Evolutionary conservation across 2,113 vertebrate species (phyloP), one percentile per base, ranked within the genome.

Genomic region (Apteryx mantelli): DNA sequence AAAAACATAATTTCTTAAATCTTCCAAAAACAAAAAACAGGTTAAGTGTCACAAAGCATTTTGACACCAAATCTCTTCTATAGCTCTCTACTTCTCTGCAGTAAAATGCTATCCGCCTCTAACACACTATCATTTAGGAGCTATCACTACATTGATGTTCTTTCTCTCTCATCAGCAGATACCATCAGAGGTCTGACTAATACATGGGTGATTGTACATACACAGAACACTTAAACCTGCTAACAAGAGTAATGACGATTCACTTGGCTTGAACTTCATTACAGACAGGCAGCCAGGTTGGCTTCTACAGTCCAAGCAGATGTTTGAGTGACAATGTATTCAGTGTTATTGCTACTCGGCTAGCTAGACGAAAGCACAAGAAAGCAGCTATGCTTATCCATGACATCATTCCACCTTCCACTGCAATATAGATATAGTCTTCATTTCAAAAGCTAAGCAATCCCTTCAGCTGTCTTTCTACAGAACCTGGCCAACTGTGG

Each of bases 301-400:
- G 68, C 28, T 64, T 65, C n/a, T 15, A 56, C 14, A 79, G 46
- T 26, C 71, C 53, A 28, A 50, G 60, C 32, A 44, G 78, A 30
- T 4, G 26, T 5, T 17, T 1, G 1, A 38, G 55, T 20, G 32
- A 26, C 34, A n/a, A 32, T 0, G 9, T 0, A 1, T 13, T 58
- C 1, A 21, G 18, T 21, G 1, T 36, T 71, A 25, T 2, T 13
- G 38, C 36, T 56, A 42, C 10, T 12, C 28, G 42, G 56, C 22
- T 13, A 55, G 34, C 44, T 18, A 81, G 56, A 21, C 20, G 12
- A 28, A 42, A 55, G 75, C 16, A 48, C 74, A 58, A 32, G 55
- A 74, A 84, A 58, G 61, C n/a, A 42, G 64, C 25, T n/a, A 26
- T 8, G 64, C 14, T 81, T 20, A 61, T 66, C 36, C 4, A 46